Percentiles rank a stretch among this genome's conserved stretches.
Evolutionary conservation across 2,797 vertebrate genomes (phyloP).

Genomic region (Chelidonichthys spinosus): DNA sequence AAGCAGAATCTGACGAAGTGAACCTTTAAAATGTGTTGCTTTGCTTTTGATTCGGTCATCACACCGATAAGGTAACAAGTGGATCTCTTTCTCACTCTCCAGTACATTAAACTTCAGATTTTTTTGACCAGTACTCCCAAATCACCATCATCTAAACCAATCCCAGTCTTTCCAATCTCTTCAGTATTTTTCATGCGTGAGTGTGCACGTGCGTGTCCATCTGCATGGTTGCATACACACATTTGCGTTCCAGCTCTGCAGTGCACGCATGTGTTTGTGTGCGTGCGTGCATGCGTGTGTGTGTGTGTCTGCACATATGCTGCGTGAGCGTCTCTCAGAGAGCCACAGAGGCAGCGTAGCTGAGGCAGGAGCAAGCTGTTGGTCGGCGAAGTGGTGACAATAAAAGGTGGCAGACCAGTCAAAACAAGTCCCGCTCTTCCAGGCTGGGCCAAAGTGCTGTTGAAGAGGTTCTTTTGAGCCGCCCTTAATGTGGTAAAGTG

Average conservation of each 20-base stretch:
- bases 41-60: neutral
- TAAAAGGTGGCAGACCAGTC: constrained; percentile 86
- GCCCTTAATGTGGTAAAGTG: constrained; percentile 86
- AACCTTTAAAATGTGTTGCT: no score
- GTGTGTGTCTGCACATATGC: constrained; percentile 30
- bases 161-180: constrained; percentile 34
- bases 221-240: neutral
- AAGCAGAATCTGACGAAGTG: no score
- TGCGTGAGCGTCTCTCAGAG: constrained; percentile 32
- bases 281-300: constrained; percentile 18
- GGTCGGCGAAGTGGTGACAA: constrained; percentile 79
- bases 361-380: constrained; percentile 65
- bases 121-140: constrained; percentile 26
- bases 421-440: constrained; percentile 85
- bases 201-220: neutral
- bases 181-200: neutral
- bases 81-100: neutral
- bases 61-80: constrained; percentile 19
- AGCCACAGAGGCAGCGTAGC: constrained; percentile 46
- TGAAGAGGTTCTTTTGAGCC: constrained; percentile 87
- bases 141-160: constrained; percentile 38
- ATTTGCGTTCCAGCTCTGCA: constrained; percentile 5
- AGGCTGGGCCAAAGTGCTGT: constrained; percentile 79
- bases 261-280: constrained; percentile 16
- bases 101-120: constrained; percentile 22